Conservation (phyloP, 2,797 vertebrate species). For the Falco concolor region DNA sequence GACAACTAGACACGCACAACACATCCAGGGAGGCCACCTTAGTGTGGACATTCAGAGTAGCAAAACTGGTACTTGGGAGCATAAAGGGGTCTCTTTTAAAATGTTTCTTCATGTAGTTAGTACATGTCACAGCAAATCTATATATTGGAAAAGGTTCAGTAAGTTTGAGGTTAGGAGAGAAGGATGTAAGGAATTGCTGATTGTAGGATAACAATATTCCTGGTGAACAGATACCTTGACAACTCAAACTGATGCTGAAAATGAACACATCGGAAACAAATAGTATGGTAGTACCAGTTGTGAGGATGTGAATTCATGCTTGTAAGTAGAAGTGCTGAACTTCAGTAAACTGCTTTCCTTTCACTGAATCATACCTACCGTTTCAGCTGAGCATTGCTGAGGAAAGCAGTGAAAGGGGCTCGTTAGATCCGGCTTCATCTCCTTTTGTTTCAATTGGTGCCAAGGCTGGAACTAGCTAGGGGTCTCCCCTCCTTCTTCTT, state of each 20-base stretch:
- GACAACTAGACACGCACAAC: not conserved
- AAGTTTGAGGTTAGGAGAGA: not conserved
- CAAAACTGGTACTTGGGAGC: not conserved
- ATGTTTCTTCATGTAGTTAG: not conserved
- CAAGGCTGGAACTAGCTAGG: not conserved
- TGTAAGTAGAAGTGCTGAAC: not conserved
- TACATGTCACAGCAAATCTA: not conserved
- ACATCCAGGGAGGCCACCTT: not conserved
- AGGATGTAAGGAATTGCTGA: not conserved
- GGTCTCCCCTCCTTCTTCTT: not conserved
- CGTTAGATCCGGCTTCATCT: not conserved
- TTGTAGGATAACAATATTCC: not conserved
- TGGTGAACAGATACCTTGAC: not conserved
- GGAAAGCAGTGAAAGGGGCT: not conserved
- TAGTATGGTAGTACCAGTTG: not conserved
- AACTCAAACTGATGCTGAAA: not conserved
- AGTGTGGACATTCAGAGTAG: not conserved
- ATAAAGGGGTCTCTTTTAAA: not conserved
- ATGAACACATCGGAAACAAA: not conserved
- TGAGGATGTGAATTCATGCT: not conserved
- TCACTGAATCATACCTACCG: not conserved
- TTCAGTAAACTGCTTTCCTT: slow-evolving; percentile 31
- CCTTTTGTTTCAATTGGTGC: not conserved
- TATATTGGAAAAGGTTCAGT: not conserved
- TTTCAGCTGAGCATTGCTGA: not conserved